Conservation (phyloP, 2,113 vertebrate genomes). For the Mohoua ochrocephala region DNA sequence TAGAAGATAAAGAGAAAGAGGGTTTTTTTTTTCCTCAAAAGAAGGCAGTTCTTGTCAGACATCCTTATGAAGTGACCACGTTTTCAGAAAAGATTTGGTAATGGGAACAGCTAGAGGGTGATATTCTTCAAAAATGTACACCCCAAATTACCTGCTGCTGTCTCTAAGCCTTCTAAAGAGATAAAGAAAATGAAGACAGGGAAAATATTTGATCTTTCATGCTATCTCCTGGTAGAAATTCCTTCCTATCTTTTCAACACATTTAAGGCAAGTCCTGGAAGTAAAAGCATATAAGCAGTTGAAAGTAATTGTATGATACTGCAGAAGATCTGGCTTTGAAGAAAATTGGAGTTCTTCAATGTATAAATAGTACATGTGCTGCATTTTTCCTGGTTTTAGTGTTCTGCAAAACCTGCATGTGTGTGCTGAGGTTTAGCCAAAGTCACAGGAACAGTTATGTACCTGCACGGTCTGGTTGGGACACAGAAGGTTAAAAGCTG, state of each 20-base stretch:
- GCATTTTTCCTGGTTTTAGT: not conserved
- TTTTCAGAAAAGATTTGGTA: not conserved
- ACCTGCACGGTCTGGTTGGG: not conserved
- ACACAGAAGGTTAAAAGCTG: not conserved
- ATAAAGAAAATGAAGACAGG: conserved; percentile 40
- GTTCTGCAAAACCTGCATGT: not conserved
- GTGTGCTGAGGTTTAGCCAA: not conserved
- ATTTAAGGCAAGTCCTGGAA: conserved; percentile 21
- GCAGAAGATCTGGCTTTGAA: conserved; percentile 7
- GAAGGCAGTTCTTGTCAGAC: not conserved
- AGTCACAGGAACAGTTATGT: not conserved
- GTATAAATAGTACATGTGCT: not conserved
- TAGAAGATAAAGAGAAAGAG: not conserved
- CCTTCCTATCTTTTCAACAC: conserved; percentile 37
- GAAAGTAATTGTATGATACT: conserved; percentile 23
- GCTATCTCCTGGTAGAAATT: conserved; percentile 14
- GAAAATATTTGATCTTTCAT: conserved; percentile 29
- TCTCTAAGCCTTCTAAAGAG: conserved; percentile 11
- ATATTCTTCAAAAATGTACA: not conserved
- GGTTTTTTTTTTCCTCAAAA: not conserved
- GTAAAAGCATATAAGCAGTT: not conserved
- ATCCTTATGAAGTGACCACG: not conserved
- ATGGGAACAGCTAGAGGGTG: not conserved
- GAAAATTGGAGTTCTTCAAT: not conserved
- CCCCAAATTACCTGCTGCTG: conserved; percentile 18